These are phyloP conservation scores for Thelaira solivaga DNA, from an alignment of 2,888 invertebrate genomes.

Conservation along the genomic window DNA sequence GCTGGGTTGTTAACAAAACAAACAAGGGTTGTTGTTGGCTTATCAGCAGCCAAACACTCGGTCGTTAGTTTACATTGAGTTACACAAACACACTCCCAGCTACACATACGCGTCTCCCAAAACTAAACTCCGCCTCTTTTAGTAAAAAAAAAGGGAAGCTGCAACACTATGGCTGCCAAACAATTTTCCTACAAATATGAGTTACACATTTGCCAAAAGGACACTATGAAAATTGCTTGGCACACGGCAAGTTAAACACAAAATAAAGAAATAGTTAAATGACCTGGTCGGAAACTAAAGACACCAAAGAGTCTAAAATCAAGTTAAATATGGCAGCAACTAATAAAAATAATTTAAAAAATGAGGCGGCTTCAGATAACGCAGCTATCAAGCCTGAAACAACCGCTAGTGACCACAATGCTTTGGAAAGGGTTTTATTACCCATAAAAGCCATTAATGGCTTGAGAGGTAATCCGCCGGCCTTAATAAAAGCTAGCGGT, in stretches of 20 bases:
- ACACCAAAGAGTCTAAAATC: constrained; percentile 31
- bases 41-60: constrained; percentile 57
- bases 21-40: constrained; percentile 58
- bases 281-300: constrained; percentile 30
- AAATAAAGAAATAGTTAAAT: not conserved
- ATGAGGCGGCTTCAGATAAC: constrained; percentile 25
- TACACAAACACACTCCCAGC: too few relatives aligned
- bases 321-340: constrained; percentile 15
- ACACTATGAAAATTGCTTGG: constrained; percentile 41
- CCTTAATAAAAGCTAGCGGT: constrained; percentile 53
- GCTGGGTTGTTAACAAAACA: constrained; percentile 1
- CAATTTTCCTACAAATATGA: constrained; percentile 36
- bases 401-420: too few relatives aligned
- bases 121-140: constrained; percentile 60
- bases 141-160: constrained; percentile 20
- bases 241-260: constrained; percentile 10
- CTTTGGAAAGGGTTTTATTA: constrained; percentile 1
- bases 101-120: too few relatives aligned
- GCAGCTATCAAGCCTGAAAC: too few relatives aligned
- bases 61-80: not conserved
- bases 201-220: constrained; percentile 36
- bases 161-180: not conserved
- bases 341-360: constrained; percentile 30
- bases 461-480: constrained; percentile 53
- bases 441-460: constrained; percentile 52